Evolutionary conservation across 1,140 invertebrate genomes (phyloP).

Genomic region (Drosophila sp.): DNA sequence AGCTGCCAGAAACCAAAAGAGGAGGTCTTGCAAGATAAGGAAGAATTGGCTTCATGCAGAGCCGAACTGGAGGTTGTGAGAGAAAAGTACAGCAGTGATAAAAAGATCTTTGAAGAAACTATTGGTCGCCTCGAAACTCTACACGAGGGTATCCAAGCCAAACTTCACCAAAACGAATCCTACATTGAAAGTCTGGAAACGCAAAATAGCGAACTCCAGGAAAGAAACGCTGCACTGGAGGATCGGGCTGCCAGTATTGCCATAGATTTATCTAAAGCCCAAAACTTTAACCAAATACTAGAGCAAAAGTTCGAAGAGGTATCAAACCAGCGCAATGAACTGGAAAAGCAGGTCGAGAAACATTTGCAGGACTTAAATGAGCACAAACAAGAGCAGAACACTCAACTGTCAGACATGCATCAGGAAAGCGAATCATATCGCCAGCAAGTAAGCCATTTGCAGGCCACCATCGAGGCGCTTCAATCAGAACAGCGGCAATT

Average conservation of each 20-base stretch:
- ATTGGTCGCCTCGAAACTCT: conserved; percentile 65
- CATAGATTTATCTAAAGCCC: conserved; percentile 84
- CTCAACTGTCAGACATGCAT: conserved; percentile 84
- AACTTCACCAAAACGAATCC: conserved; percentile 88
- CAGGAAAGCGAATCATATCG: conserved; percentile 85
- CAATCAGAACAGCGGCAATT: conserved; percentile 14
- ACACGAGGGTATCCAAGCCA: conserved; percentile 84
- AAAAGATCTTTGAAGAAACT: conserved; percentile 61
- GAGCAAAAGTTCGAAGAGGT: conserved; percentile 85
- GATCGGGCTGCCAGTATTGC: conserved; percentile 85
- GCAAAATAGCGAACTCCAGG: conserved; percentile 87
- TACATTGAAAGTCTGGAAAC: conserved; percentile 89
- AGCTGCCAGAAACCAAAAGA: conserved; percentile 21
- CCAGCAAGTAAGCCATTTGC: conserved; percentile 83
- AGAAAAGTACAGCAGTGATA: conserved; percentile 71
- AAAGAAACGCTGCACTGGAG: conserved; percentile 85
- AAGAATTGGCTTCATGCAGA: conserved; percentile 36
- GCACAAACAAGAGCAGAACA: conserved; percentile 84
- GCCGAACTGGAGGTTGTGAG: conserved; percentile 43
- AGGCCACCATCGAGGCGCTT: conserved; percentile 34
- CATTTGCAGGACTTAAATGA: conserved; percentile 84
- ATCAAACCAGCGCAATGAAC: conserved; percentile 84
- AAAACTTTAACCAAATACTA: conserved; percentile 84
- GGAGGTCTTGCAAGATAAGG: conserved; percentile 22
- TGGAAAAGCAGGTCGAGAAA: conserved; percentile 85